These are phyloP conservation scores for Liolophura sinensis DNA, from an alignment of 1,140 invertebrate genomes.

Conservation along the genomic window DNA sequence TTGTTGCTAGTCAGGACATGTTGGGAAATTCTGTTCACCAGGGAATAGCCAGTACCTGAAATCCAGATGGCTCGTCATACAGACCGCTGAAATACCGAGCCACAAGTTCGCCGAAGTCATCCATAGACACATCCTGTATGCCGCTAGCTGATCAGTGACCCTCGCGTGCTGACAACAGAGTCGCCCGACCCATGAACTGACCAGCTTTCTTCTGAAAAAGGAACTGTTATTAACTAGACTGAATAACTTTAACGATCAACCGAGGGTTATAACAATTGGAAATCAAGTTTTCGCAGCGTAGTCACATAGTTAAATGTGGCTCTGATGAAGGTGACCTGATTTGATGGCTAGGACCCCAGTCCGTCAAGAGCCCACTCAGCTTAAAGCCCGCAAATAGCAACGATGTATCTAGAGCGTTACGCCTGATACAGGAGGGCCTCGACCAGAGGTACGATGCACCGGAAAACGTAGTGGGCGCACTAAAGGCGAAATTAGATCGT, in stretches of 20 bases:
- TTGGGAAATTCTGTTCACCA: too few species aligned
- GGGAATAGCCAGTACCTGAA: too few species aligned
- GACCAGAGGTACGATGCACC: conserved; percentile 15
- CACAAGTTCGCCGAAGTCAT: too few species aligned
- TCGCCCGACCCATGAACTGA: conserved; percentile 10
- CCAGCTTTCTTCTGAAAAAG: conserved; percentile 16
- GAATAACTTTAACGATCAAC: conserved; percentile 12
- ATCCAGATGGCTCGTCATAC: too few species aligned
- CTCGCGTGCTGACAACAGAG: too few species aligned
- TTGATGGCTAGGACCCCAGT: conserved; percentile 15
- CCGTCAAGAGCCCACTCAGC: conserved; percentile 1
- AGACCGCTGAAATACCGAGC: too few species aligned
- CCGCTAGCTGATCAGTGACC: too few species aligned
- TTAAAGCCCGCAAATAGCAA: conserved; percentile 5
- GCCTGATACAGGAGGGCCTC: conserved; percentile 18
- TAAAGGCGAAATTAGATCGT: conserved; percentile 15
- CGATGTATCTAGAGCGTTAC: background rate
- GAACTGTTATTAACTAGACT: conserved; percentile 13
- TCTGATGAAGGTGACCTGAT: conserved; percentile 16
- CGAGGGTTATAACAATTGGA: conserved; percentile 13
- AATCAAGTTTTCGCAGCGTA: conserved; percentile 12
- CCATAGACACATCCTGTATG: too few species aligned
- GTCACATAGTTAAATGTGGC: conserved; percentile 4
- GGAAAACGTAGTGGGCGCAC: conserved; percentile 13
- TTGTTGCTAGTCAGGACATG: too few species aligned